Evolutionary conservation across 2,797 vertebrate species (phyloP).

Genomic region (Acrossocheilus wenchowensis): DNA sequence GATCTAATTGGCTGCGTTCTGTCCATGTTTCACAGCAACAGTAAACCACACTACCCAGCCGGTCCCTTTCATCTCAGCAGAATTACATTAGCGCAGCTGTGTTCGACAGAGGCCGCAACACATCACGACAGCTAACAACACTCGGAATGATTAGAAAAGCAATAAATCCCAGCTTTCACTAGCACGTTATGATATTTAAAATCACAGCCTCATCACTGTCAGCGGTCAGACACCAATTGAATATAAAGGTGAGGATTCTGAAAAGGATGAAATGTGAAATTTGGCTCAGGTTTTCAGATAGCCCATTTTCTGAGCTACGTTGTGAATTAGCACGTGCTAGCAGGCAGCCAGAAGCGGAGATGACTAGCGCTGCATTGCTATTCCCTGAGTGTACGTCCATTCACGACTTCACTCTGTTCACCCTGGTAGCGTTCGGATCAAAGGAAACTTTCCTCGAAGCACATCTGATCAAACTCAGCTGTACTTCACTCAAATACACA

Average conservation of each 20-base stretch:
- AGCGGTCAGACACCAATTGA: slow-evolving; percentile 35
- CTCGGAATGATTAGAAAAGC: slow-evolving; percentile 62
- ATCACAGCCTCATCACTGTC: slow-evolving; percentile 19
- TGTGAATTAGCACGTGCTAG: slow-evolving; percentile 54
- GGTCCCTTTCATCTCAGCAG: slow-evolving; percentile 74
- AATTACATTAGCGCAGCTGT: slow-evolving; percentile 70
- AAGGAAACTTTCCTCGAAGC: slow-evolving; percentile 74
- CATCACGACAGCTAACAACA: slow-evolving; percentile 59
- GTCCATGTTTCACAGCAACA: slow-evolving; percentile 66
- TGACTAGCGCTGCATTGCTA: slow-evolving; percentile 18
- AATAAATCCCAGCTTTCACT: slow-evolving; percentile 59
- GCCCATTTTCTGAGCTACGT: slow-evolving; percentile 2
- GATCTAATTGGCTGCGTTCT: slow-evolving; percentile 73
- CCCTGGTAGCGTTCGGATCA: slow-evolving; percentile 78
- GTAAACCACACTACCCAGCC: slow-evolving; percentile 67
- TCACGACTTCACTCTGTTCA: slow-evolving; percentile 72
- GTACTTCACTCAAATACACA: slow-evolving; percentile 11
- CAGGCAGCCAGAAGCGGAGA: slow-evolving; percentile 62
- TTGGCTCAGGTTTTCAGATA: not conserved
- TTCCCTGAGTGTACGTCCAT: slow-evolving; percentile 66
- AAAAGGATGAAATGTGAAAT: slow-evolving; percentile 20
- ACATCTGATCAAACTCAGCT: slow-evolving; percentile 76
- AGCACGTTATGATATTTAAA: slow-evolving; percentile 56
- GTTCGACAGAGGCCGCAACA: slow-evolving; percentile 68
- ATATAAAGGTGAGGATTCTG: slow-evolving; percentile 14